A percentile compares a stretch with the other conserved stretches of the same genome.
Conservation (phyloP, 2,888 invertebrate species). For the Apoda limacodes region DNA sequence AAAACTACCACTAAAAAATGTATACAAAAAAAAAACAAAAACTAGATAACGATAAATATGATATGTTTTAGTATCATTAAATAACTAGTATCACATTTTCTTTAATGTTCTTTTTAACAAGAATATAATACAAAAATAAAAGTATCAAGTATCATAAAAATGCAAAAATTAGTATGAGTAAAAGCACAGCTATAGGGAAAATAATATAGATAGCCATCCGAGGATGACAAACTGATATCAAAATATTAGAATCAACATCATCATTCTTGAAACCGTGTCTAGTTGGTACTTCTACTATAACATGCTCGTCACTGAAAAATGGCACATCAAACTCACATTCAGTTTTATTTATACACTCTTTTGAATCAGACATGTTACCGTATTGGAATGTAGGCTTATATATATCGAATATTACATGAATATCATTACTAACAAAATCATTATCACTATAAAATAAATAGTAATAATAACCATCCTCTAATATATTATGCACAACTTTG, state of each 20-base stretch:
- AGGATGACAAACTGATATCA: conserved; percentile 84
- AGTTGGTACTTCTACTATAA: conserved; percentile 87
- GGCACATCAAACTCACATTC: conserved; percentile 80
- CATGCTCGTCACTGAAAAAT: conserved; percentile 81
- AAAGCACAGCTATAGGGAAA: conserved; percentile 81
- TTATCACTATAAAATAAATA: conserved; percentile 92
- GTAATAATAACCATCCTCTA: conserved; percentile 86
- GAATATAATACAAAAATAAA: conserved; percentile 37
- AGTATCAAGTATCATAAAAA: conserved; percentile 75
- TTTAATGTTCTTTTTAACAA: conserved; percentile 54
- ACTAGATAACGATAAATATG: no score
- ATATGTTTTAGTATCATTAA: no score
- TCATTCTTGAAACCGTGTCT: conserved; percentile 83
- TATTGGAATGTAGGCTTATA: conserved; percentile 87
- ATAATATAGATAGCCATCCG: conserved; percentile 82
- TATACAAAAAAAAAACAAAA: no score
- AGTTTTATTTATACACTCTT: conserved; percentile 81
- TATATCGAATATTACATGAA: conserved; percentile 87
- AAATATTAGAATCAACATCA: conserved; percentile 76
- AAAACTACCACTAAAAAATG: no score
- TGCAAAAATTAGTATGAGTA: conserved; percentile 82
- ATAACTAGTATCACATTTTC: conserved; percentile 64
- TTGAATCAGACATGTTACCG: conserved; percentile 73
- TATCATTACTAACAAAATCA: conserved; percentile 81
- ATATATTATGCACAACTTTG: conserved; percentile 77